phyloP scores from a whole-genome alignment of 2,888 invertebrate genomes.

The Orchestes rusci region DNA sequence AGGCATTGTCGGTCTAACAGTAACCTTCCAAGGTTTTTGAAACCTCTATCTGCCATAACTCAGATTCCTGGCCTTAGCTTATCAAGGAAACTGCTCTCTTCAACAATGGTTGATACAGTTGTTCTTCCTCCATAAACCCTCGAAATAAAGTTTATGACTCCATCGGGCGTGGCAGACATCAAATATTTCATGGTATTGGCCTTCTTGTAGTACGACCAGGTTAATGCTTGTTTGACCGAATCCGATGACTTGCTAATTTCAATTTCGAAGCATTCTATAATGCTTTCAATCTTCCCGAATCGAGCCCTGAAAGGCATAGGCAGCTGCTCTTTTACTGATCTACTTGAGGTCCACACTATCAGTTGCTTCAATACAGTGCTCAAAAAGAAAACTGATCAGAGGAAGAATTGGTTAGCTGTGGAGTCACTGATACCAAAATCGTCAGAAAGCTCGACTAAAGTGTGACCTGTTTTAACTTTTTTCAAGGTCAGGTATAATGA shows the following conservation, averaged over 20 bases:
- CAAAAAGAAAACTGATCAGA: too few relatives aligned
- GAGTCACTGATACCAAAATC: constrained; percentile 1
- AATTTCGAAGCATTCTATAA: constrained; percentile 31
- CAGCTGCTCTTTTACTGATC: not conserved
- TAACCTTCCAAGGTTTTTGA: constrained; percentile 3
- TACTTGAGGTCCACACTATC: not conserved
- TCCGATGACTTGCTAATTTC: constrained; percentile 29
- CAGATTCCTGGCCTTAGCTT: not conserved
- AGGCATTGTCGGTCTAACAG: not conserved
- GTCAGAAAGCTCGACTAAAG: not conserved
- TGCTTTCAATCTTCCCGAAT: constrained; percentile 11
- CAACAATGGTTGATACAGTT: constrained; percentile 1
- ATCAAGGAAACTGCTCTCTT: not conserved
- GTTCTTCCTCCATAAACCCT: constrained; percentile 18
- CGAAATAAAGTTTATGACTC: constrained; percentile 29
- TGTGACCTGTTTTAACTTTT: not conserved
- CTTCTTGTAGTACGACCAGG: constrained; percentile 33
- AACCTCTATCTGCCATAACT: constrained; percentile 6
- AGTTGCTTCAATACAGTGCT: too few relatives aligned
- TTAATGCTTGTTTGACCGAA: constrained; percentile 29
- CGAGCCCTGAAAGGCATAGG: constrained; percentile 7
- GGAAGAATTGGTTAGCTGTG: not conserved
- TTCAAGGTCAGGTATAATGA: too few relatives aligned
- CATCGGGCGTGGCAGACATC: constrained; percentile 28
- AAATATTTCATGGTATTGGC: constrained; percentile 33